phyloP scores from a whole-genome alignment of 2,888 invertebrate species.

The Bimastos eiseni region DNA sequence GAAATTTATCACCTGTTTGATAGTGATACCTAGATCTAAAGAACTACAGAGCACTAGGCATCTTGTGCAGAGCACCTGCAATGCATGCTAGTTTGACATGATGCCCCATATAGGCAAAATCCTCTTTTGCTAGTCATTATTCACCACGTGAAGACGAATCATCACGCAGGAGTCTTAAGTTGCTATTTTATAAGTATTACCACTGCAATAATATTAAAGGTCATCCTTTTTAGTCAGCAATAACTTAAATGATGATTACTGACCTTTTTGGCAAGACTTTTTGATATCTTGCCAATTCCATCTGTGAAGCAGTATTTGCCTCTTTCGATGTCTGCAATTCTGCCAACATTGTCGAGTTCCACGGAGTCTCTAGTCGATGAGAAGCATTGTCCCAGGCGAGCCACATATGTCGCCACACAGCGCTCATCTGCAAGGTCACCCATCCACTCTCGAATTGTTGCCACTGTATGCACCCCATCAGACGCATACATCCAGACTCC shows the following conservation, averaged over 20 bases:
- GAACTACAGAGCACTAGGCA: too few species aligned
- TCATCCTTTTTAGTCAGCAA: background rate
- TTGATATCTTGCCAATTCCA: slow-evolving; percentile 31
- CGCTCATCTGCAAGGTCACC: slow-evolving; percentile 29
- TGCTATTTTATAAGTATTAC: background rate
- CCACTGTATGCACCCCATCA: slow-evolving; percentile 3
- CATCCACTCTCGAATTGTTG: slow-evolving; percentile 21
- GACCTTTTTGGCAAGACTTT: slow-evolving; percentile 22
- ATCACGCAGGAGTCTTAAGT: background rate
- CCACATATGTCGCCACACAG: slow-evolving; percentile 27
- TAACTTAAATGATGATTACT: background rate
- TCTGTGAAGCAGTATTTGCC: slow-evolving; percentile 28
- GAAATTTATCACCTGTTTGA: background rate
- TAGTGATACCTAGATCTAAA: too few species aligned
- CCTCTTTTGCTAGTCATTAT: too few species aligned
- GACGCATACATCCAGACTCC: slow-evolving; percentile 28
- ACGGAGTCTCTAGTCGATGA: slow-evolving; percentile 7
- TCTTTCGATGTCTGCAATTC: background rate
- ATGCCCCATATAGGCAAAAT: too few species aligned
- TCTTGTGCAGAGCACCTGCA: too few species aligned
- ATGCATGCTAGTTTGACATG: too few species aligned
- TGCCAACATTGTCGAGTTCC: background rate
- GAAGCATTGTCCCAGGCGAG: slow-evolving; percentile 29
- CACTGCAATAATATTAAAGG: background rate
- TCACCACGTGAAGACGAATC: background rate